Evolutionary conservation across 92 coral and sea anemone species (phyloP).

Genomic region (Actinernus sp.): DNA sequence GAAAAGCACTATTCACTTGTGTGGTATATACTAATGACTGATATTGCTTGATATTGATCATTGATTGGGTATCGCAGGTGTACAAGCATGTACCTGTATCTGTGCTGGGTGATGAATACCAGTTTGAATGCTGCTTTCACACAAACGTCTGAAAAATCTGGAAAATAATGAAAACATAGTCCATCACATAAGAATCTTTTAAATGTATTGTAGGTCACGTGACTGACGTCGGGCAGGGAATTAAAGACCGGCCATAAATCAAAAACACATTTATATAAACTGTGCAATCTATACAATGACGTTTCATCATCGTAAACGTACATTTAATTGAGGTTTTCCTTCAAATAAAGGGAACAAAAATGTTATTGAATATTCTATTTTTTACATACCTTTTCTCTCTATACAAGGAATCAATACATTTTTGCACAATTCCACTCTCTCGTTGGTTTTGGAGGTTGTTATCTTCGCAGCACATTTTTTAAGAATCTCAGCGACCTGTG

Average conservation of each 20-base stretch:
- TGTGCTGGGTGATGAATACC: constrained; percentile 55
- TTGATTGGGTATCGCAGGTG: not conserved
- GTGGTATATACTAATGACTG: too few relatives aligned
- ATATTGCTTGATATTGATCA: too few relatives aligned
- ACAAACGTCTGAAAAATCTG: constrained; percentile 78
- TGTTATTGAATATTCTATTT: not conserved
- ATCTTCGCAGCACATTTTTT: constrained; percentile 69
- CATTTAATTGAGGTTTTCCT: not conserved
- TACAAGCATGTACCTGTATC: constrained; percentile 69
- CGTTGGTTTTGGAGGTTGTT: constrained; percentile 73
- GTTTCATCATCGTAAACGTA: too few relatives aligned
- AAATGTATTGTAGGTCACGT: too few relatives aligned
- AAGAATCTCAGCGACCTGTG: constrained; percentile 72
- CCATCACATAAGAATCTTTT: too few relatives aligned
- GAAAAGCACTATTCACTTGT: too few relatives aligned
- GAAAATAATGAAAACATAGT: too few relatives aligned
- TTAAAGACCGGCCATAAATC: too few relatives aligned
- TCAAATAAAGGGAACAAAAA: not conserved
- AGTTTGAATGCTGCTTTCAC: constrained; percentile 74
- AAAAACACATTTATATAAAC: too few relatives aligned
- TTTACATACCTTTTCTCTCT: constrained; percentile 60
- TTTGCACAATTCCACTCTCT: constrained; percentile 56
- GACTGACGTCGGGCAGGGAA: too few relatives aligned
- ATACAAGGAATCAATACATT: constrained; percentile 78
- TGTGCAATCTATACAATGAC: too few relatives aligned